Conservation (phyloP, 1,140 invertebrate genomes). For the Tigriopus japonicus region DNA sequence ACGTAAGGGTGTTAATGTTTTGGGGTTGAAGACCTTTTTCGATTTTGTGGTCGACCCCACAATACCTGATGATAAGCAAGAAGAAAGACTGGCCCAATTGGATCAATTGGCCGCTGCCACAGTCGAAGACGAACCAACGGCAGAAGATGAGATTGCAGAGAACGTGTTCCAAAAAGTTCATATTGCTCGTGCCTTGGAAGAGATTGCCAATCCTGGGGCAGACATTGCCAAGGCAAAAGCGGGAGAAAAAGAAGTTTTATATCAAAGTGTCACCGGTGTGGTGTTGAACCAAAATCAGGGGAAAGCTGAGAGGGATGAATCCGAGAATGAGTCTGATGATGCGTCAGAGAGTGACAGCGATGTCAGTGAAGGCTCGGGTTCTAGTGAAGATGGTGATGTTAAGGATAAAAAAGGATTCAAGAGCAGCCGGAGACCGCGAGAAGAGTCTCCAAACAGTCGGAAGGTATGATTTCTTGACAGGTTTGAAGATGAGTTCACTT, state of each 20-base stretch:
- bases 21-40: constrained; percentile 79
- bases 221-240: background rate
- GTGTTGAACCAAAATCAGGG: background rate
- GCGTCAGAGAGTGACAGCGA: constrained; percentile 28
- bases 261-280: background rate
- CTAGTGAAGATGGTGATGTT: constrained; percentile 28
- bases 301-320: background rate
- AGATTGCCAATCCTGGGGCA: constrained; percentile 36
- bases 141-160: constrained; percentile 53
- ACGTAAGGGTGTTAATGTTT: constrained; percentile 19
- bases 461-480: constrained; percentile 34
- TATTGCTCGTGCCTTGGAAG: constrained; percentile 81
- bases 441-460: constrained; percentile 69
- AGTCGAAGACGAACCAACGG: constrained; percentile 37
- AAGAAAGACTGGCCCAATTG: constrained; percentile 43
- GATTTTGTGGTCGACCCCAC: constrained; percentile 83
- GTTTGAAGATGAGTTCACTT: background rate
- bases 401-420: constrained; percentile 27
- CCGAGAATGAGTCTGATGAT: background rate
- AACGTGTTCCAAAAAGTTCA: constrained; percentile 84
- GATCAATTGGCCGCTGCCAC: constrained; percentile 39
- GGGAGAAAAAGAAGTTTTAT: constrained; percentile 18
- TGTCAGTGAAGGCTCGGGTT: constrained; percentile 26
- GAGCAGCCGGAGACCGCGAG: constrained; percentile 47
- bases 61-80: constrained; percentile 62